phyloP scores from a whole-genome alignment of 2,113 vertebrate species.

The Sinocyclocheilus maitianheensis region DNA sequence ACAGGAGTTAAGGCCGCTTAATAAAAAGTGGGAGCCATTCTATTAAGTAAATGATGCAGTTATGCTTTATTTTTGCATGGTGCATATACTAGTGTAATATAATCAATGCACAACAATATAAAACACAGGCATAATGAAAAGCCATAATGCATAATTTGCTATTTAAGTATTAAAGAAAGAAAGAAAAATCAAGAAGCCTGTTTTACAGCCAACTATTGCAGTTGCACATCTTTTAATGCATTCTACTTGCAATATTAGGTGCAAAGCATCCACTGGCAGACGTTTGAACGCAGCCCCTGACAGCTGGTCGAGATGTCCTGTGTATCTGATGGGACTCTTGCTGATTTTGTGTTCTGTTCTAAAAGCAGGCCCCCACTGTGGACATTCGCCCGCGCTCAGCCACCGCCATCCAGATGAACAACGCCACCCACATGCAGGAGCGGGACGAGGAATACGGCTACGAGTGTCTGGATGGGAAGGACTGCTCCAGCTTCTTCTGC shows the following conservation, averaged over 20 bases:
- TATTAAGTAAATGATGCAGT: too few species aligned
- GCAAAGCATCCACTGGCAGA: slow-evolving; percentile 56
- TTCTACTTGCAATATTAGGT: slow-evolving; percentile 54
- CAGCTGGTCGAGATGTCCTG: background rate
- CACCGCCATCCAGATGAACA: slow-evolving; percentile 98
- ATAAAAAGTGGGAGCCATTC: too few species aligned
- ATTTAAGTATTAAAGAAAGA: background rate
- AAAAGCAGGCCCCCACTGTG: slow-evolving; percentile 91
- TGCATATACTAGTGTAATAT: background rate
- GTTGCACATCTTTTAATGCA: slow-evolving; percentile 37
- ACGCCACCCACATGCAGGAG: slow-evolving; percentile 97
- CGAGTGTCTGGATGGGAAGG: slow-evolving; percentile 97
- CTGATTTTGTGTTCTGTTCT: slow-evolving; percentile 56
- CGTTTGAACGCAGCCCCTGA: background rate
- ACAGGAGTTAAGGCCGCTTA: too few species aligned
- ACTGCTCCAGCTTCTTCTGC: slow-evolving; percentile 99
- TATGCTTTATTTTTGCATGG: too few species aligned
- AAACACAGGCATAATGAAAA: background rate
- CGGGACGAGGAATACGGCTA: slow-evolving; percentile 97
- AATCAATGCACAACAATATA: background rate
- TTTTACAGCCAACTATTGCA: slow-evolving; percentile 30
- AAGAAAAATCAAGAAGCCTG: too few species aligned
- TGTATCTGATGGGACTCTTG: background rate
- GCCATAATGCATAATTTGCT: background rate
- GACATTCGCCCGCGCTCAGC: slow-evolving; percentile 97